A percentile compares a stretch with the other conserved stretches of the same genome.
phyloP scores from a whole-genome alignment of 64 coral and sea anemone species.

The Cladopsammia gracilis region DNA sequence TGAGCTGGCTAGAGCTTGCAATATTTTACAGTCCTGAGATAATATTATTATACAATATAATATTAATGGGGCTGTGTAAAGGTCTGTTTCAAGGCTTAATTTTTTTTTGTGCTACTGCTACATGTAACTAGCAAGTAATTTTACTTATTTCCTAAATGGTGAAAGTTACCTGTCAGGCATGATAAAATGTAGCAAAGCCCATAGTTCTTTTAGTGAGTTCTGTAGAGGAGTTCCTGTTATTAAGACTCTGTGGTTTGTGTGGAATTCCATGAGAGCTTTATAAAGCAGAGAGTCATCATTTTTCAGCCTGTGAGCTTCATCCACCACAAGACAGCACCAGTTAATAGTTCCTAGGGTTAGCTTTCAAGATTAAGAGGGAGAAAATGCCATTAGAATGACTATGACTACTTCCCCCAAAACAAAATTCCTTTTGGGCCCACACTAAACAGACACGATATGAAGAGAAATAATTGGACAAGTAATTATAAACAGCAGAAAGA shows the following conservation, averaged over 20 bases:
- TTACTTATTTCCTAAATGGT: too few relatives aligned
- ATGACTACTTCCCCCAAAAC: background rate
- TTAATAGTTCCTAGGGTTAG: slow-evolving; percentile 81
- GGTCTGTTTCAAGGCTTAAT: too few relatives aligned
- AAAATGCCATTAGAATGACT: background rate
- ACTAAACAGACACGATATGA: too few relatives aligned
- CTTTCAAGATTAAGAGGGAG: slow-evolving; percentile 8
- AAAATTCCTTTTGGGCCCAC: too few relatives aligned
- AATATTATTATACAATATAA: too few relatives aligned
- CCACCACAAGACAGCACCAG: slow-evolving; percentile 93
- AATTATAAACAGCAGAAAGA: too few relatives aligned
- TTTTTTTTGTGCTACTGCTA: too few relatives aligned
- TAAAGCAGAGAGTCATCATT: slow-evolving; percentile 99
- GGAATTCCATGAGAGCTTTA: slow-evolving; percentile 94
- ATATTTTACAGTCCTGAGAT: too few relatives aligned
- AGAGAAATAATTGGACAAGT: too few relatives aligned
- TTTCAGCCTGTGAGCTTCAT: slow-evolving; percentile 97
- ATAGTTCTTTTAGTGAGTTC: slow-evolving; percentile 97
- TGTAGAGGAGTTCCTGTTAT: slow-evolving; percentile 97
- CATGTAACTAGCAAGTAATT: too few relatives aligned
- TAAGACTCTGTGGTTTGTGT: slow-evolving; percentile 88
- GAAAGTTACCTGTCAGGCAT: slow-evolving; percentile 90
- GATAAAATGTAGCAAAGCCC: slow-evolving; percentile 96
- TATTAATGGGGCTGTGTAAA: too few relatives aligned
- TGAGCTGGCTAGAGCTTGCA: too few relatives aligned